Conservation (phyloP, 37 sponge, comb jelly and placozoan genomes). For the Chondrilla cf. caribensis region DNA sequence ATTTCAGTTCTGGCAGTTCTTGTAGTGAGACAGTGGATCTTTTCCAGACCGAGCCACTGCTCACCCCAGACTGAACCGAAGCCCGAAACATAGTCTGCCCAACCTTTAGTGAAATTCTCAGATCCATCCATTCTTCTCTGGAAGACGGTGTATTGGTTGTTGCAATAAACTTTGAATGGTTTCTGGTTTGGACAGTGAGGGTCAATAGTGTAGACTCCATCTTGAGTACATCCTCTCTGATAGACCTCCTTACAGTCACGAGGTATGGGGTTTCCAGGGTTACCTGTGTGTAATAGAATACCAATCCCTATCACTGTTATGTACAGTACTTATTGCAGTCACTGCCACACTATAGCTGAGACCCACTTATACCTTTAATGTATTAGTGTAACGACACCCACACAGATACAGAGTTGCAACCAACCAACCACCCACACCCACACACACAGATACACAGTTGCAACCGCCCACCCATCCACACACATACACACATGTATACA, state of each 20-base stretch:
- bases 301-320: too few relatives aligned
- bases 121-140: slow-evolving; percentile 42
- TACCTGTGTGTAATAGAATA: too few relatives aligned
- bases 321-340: too few relatives aligned
- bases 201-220: slow-evolving; percentile 26
- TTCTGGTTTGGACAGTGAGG: neutral
- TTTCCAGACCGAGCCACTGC: slow-evolving; percentile 20
- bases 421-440: too few relatives aligned
- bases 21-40: slow-evolving; percentile 26
- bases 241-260: slow-evolving; percentile 20
- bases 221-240: neutral
- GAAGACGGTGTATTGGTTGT: slow-evolving; percentile 16
- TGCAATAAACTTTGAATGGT: slow-evolving; percentile 24
- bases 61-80: slow-evolving; percentile 22
- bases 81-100: slow-evolving; percentile 30
- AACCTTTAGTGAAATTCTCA: slow-evolving; percentile 12
- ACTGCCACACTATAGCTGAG: too few relatives aligned
- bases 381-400: too few relatives aligned
- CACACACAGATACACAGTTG: too few relatives aligned
- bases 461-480: too few relatives aligned
- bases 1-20: slow-evolving; percentile 10
- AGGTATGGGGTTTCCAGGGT: neutral
- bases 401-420: too few relatives aligned
- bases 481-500: too few relatives aligned
- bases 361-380: too few relatives aligned